Evolutionary conservation across 2,888 invertebrate species (phyloP), one percentile per base, ranked within the genome.

Genomic region (Lycaena phlaeas): DNA sequence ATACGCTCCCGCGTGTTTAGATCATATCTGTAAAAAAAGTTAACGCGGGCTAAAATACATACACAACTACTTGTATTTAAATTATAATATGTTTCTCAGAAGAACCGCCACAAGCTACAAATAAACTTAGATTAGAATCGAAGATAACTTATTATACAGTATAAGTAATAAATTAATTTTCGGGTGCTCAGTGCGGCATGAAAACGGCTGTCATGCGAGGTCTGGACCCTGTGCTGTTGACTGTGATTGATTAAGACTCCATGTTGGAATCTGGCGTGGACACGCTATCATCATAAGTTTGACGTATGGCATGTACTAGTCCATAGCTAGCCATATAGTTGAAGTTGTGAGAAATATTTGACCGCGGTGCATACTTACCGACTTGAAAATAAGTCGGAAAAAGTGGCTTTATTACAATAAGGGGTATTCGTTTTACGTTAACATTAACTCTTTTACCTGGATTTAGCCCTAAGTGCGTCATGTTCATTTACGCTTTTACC

Each of bases 121-220:
- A 18, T 5, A 18, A 4, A 18, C 3, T 5, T 4, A 4, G 3
- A 3, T 18, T 4, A 3, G 4, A 18, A 18, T 22, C 6, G 22
- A 22, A 5, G 9, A 22, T 22, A 22, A 4, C 22, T 18, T 7
- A 2, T 7, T 4, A 22, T 2, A 22, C 2, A 22, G 5, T 9
- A 22, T 2, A 22, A 2, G 9, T 22, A 30, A 7, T 10, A 12
- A 39, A 40, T 30, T 14, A 26, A n/a, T 18, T 14, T 22, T 14
- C 15, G 25, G 41, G 34, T 50, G 48, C 29, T 41, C 44, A 47
- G 22, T 46, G 52, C 45, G 47, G 51, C 59, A 51, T 58, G 51
- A 56, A 59, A 57, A 50, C 42, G 52, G 51, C 51, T 57, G 57
- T 59, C 59, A 56, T 51, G 55, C 52, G 38, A 48, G 50, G 49